Evolutionary conservation across 2,113 vertebrate species (phyloP), one percentile per base, ranked within the genome.

Genomic region (Microcebus griseorufus): DNA sequence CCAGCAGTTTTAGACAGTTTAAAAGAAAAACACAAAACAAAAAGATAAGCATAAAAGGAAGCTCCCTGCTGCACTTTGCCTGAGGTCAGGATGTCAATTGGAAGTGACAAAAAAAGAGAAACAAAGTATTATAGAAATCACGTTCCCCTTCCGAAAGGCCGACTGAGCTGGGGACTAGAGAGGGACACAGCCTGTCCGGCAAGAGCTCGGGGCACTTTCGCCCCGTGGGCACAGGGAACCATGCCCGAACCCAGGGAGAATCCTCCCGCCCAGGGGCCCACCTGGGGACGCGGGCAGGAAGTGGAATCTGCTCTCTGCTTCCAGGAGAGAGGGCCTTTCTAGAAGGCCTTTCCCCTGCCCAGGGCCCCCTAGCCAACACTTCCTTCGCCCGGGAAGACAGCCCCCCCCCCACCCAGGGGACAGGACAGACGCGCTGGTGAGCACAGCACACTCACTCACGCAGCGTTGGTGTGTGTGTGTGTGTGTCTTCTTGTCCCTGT

Each of bases 21-120:
- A 70, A 97, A 87, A 64, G 13, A 53, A 84, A 72, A 80, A 80
- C 53, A 92, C 64, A 65, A 87, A 94, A 70, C 25, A 65, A 62
- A 87, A 84, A 81, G 60, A 62, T 94, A 91, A 90, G 32, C 65
- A 79, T 1, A 82, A 89, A 93, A 90, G 76, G 55, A 64, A 83
- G 29, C 39, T 83, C 60, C 84, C 48, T 17, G 11, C 17, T n/a
- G 42, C 45, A n/a, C 73, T 89, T 62, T 55, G 37, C 45, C 67
- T 1, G 2, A 60, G 70, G 90, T 81, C 91, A 89, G 23, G 1
- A 20, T 37, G 78, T 88, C 81, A 83, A 72, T 70, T 39, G 45
- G 25, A 95, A 94, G 34, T 37, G 39, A 13, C 60, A 60, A 2
- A 29, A 86, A 42, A 42, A 67, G n/a, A 39, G 67, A 91, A 91